phyloP scores from a whole-genome alignment of 92 coral and sea anemone genomes.

The Virgularia gustaviana region DNA sequence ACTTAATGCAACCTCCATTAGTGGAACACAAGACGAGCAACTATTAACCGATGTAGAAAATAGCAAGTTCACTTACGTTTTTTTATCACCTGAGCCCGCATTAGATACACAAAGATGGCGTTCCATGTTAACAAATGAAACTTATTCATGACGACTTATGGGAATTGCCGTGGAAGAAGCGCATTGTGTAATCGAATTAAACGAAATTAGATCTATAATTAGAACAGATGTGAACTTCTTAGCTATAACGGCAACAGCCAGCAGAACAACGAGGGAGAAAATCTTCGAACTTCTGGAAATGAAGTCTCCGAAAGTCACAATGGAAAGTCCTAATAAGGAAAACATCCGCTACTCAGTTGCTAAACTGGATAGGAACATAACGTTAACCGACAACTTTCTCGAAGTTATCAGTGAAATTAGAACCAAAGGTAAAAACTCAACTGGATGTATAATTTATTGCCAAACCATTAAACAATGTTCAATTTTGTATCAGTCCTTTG shows the following conservation, averaged over 20 bases:
- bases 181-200: slow-evolving; percentile 24
- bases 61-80: slow-evolving; percentile 26
- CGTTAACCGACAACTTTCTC: not conserved
- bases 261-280: slow-evolving; percentile 27
- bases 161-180: slow-evolving; percentile 30
- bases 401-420: not conserved
- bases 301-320: slow-evolving; percentile 11
- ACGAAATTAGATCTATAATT: slow-evolving; percentile 17
- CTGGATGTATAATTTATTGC: slow-evolving; percentile 12
- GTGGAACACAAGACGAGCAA: slow-evolving; percentile 15
- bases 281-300: slow-evolving; percentile 29
- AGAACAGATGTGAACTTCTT: slow-evolving; percentile 4
- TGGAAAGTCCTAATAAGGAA: slow-evolving; percentile 32
- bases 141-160: not conserved
- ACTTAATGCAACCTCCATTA: slow-evolving; percentile 26
- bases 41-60: slow-evolving; percentile 9
- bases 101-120: slow-evolving; percentile 5
- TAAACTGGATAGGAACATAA: not conserved
- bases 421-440: not conserved
- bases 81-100: slow-evolving; percentile 23
- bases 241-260: slow-evolving; percentile 42
- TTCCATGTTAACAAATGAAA: slow-evolving; percentile 12
- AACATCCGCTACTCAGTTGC: slow-evolving; percentile 14
- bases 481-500: slow-evolving; percentile 30
- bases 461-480: slow-evolving; percentile 37